phyloP scores from a whole-genome alignment of 2,113 vertebrate species.

The Phyllostomus discolor region DNA sequence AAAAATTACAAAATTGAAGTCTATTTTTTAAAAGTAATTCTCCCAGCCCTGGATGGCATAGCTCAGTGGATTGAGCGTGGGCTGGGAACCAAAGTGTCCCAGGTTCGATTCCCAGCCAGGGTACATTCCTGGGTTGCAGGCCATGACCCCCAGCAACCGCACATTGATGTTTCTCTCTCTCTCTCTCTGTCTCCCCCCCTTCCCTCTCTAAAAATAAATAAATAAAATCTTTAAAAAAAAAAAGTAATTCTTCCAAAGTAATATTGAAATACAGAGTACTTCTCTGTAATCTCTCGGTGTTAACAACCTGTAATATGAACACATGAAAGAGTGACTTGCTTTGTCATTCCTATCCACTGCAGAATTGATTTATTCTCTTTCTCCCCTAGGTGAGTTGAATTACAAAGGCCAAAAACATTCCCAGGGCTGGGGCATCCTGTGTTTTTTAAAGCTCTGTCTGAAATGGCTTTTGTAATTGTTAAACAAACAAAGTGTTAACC shows the following conservation, averaged over 20 bases:
- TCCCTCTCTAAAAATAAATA: too few relatives aligned
- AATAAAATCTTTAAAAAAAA: too few relatives aligned
- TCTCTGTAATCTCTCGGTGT: background rate
- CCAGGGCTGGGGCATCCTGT: background rate
- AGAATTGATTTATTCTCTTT: background rate
- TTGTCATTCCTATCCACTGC: background rate
- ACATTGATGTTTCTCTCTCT: too few relatives aligned
- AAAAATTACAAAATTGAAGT: background rate
- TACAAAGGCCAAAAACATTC: background rate
- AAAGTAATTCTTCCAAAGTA: background rate
- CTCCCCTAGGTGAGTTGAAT: background rate
- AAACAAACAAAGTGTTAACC: background rate
- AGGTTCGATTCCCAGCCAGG: too few relatives aligned
- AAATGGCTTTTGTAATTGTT: background rate
- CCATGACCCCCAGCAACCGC: too few relatives aligned
- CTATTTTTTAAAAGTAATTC: background rate
- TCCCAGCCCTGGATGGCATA: too few relatives aligned
- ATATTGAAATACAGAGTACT: background rate
- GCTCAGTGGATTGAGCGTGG: too few relatives aligned
- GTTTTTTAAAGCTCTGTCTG: background rate
- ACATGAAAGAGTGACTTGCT: background rate
- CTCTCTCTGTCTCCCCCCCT: too few relatives aligned
- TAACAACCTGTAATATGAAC: background rate
- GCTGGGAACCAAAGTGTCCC: too few relatives aligned
- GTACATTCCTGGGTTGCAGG: too few relatives aligned